Evolutionary conservation across 2,797 vertebrate species (phyloP), one percentile per base, ranked within the genome.

Genomic region (Gadopsis bispinosus): DNA sequence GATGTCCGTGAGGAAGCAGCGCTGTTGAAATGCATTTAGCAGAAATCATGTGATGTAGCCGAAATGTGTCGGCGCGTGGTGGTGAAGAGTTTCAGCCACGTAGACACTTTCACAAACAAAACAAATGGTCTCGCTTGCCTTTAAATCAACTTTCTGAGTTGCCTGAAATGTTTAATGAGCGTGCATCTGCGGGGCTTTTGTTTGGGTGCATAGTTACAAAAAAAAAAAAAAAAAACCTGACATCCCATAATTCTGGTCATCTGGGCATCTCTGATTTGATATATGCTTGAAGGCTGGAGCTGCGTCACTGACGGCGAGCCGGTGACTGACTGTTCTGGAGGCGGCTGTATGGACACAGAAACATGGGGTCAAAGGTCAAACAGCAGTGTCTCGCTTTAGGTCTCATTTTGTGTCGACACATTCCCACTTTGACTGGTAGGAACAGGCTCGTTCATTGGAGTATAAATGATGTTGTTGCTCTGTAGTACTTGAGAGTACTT

Each of bases 291-390:
- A 26, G 7, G 3, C 33, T 35, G 59, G 43, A 59, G 53, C 59
- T 14, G 56, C 50, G 26, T 35, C 61, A 33, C 22, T 43, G 14
- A 69, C 51, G 53, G 70, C 19, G 20, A 35, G 37, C 47, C 16
- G 17, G 73, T 54, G 78, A 53, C 66, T 64, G 20, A 50, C n/a
- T 19, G 29, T 13, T 55, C 2, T n/a, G 19, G 35, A 19, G 14
- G 41, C 66, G 55, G 5, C 29, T 48, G 19, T n/a, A 12, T 12
- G 7, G 39, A 5, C 67, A 26, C 26, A 45, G 66, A 12, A 35
- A 39, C 60, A 5, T 12, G 41, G 60, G 64, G 78, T 79, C 75
- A 65, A 43, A 79, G 75, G 75, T 79, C 78, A 77, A 68, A 56
- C n/a, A n/a, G n/a, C n/a, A n/a, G n/a, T n/a, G n/a, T n/a, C n/a